Evolutionary conservation across 1,140 invertebrate species (phyloP).

Genomic region (Drosophila triauraria): DNA sequence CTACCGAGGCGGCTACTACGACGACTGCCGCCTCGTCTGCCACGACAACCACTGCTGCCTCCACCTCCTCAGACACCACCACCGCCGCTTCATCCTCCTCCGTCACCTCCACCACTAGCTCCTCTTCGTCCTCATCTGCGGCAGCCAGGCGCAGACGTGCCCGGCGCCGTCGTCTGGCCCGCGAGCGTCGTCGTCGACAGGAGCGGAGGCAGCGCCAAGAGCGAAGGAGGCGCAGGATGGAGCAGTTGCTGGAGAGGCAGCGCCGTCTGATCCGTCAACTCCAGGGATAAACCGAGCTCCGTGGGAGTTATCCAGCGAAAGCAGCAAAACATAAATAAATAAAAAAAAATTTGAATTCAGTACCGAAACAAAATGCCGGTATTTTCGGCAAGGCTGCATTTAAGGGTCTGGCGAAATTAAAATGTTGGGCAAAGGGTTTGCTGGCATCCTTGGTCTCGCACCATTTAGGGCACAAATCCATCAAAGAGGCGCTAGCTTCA

Average conservation of each 20-base stretch:
- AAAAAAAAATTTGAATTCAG: background rate
- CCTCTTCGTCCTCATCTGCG: conserved; percentile 12
- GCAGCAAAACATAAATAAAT: background rate
- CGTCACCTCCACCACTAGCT: background rate
- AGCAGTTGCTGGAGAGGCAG: conserved; percentile 13
- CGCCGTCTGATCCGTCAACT: conserved; percentile 22
- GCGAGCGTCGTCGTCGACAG: conserved; percentile 35
- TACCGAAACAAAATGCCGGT: background rate
- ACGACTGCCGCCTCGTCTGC: conserved; percentile 11
- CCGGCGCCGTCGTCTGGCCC: conserved; percentile 23
- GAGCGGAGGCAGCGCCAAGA: conserved; percentile 19
- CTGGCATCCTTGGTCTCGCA: conserved; percentile 32
- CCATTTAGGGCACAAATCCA: conserved; percentile 64
- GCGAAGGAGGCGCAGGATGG: conserved; percentile 11
- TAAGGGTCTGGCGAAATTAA: conserved; percentile 15
- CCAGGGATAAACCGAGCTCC: conserved; percentile 10
- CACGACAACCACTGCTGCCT: background rate
- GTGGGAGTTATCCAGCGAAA: background rate
- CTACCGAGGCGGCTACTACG: conserved; percentile 6
- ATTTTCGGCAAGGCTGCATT: background rate
- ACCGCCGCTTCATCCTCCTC: conserved; percentile 11
- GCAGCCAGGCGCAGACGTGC: conserved; percentile 32
- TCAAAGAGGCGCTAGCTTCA: conserved; percentile 60
- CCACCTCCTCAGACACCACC: conserved; percentile 4
- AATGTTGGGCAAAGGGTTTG: conserved; percentile 27